Evolutionary conservation across 2,888 invertebrate species (phyloP).

Genomic region (Meta bourneti): DNA sequence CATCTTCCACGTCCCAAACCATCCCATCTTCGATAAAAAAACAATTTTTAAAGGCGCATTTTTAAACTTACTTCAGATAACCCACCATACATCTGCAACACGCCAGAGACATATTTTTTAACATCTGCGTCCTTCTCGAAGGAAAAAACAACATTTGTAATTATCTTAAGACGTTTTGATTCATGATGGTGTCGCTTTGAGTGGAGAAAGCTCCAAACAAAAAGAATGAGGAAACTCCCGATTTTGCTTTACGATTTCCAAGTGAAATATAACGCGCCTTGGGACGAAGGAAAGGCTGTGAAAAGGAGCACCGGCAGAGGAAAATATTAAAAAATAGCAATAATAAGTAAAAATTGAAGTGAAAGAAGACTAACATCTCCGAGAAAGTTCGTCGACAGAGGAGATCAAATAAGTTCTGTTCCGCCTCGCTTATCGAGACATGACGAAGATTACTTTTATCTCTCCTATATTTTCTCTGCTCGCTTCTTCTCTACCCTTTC

Average conservation of each 20-base stretch:
- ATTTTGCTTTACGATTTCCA: background rate
- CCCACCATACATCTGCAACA: background rate
- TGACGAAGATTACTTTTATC: conserved; percentile 30
- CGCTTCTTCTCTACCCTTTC: background rate
- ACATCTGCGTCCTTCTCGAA: background rate
- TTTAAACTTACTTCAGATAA: background rate
- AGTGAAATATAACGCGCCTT: background rate
- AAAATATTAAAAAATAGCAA: conserved; percentile 17
- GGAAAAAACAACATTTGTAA: conserved; percentile 7
- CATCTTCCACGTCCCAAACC: background rate
- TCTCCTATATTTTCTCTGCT: background rate
- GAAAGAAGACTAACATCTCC: conserved; percentile 22
- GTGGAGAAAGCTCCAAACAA: conserved; percentile 3
- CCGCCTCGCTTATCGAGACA: conserved; percentile 30
- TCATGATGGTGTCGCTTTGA: background rate
- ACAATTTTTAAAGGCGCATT: background rate
- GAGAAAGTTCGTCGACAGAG: conserved; percentile 15
- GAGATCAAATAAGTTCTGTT: conserved; percentile 20
- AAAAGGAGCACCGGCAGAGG: background rate
- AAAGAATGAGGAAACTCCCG: background rate
- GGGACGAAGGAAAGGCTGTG: background rate
- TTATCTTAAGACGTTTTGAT: conserved; percentile 29
- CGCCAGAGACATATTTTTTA: background rate
- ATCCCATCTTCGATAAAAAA: background rate
- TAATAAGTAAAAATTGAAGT: background rate